Conservation (phyloP, 2,797 vertebrate species). For the Eospalax fontanierii region DNA sequence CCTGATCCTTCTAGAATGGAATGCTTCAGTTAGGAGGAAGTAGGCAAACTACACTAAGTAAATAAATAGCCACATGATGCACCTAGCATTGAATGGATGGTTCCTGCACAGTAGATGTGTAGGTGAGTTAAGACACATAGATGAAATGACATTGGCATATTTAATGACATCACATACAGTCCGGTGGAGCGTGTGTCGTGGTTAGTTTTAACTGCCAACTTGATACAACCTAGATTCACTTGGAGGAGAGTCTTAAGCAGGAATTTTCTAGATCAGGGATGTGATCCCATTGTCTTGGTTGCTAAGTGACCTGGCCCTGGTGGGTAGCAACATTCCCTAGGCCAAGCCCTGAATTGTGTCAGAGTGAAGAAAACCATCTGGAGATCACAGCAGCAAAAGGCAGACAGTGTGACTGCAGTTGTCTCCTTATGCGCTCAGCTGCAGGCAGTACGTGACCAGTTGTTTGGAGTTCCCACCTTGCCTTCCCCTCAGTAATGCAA, state of each 20-base stretch:
- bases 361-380: not conserved
- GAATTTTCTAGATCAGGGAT: not conserved
- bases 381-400: not conserved
- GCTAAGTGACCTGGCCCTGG: not conserved
- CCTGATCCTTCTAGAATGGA: not conserved
- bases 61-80: not conserved
- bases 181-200: not conserved
- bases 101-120: not conserved
- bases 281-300: not conserved
- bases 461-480: not conserved
- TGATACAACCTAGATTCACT: not conserved
- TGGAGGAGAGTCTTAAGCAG: not conserved
- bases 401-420: not conserved
- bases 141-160: not conserved
- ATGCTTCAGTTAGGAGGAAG: not conserved
- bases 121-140: conserved; percentile 29
- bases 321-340: not conserved
- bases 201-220: no score
- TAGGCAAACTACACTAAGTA: not conserved
- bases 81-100: not conserved
- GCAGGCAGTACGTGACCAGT: not conserved
- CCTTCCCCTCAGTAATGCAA: not conserved
- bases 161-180: not conserved
- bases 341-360: not conserved
- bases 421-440: not conserved